Percentiles rank a stretch among this genome's conserved stretches.
Conservation (phyloP, 2,113 vertebrate species). For the Misgurnus anguillicaudatus region DNA sequence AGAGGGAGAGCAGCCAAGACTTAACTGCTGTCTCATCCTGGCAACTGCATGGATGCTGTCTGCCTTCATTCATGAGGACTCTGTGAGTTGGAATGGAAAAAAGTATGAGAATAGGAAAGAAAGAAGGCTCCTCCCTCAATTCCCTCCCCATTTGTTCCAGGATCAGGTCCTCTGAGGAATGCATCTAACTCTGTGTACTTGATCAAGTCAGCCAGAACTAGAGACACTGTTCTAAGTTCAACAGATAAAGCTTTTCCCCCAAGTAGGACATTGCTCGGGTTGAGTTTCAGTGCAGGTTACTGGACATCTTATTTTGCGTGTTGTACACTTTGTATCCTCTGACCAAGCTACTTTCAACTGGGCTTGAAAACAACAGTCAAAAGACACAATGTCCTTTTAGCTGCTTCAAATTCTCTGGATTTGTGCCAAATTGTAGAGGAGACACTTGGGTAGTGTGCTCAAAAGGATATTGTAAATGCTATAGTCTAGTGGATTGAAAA, state of each 20-base stretch:
- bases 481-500: slow-evolving; percentile 15
- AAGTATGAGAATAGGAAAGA: slow-evolving; percentile 30
- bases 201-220: slow-evolving; percentile 32
- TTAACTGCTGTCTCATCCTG: slow-evolving; percentile 77
- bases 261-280: slow-evolving; percentile 44
- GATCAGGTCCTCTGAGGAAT: slow-evolving; percentile 47
- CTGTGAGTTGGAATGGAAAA: slow-evolving; percentile 47
- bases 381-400: slow-evolving; percentile 36
- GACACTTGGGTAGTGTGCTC: slow-evolving; percentile 26
- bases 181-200: slow-evolving; percentile 37
- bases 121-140: slow-evolving; percentile 31
- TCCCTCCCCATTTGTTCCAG: slow-evolving; percentile 27
- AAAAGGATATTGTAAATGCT: slow-evolving; percentile 6
- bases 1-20: slow-evolving; percentile 77
- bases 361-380: slow-evolving; percentile 31
- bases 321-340: slow-evolving; percentile 28
- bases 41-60: slow-evolving; percentile 70
- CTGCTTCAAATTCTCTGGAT: slow-evolving; percentile 28
- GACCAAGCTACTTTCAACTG: slow-evolving; percentile 2
- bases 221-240: slow-evolving; percentile 43
- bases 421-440: slow-evolving; percentile 39
- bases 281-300: slow-evolving; percentile 50
- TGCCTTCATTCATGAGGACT: slow-evolving; percentile 70
- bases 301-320: slow-evolving; percentile 46
- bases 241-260: slow-evolving; percentile 53